phyloP scores from a whole-genome alignment of 2,113 vertebrate genomes.

The Ptilonorhynchus violaceus region DNA sequence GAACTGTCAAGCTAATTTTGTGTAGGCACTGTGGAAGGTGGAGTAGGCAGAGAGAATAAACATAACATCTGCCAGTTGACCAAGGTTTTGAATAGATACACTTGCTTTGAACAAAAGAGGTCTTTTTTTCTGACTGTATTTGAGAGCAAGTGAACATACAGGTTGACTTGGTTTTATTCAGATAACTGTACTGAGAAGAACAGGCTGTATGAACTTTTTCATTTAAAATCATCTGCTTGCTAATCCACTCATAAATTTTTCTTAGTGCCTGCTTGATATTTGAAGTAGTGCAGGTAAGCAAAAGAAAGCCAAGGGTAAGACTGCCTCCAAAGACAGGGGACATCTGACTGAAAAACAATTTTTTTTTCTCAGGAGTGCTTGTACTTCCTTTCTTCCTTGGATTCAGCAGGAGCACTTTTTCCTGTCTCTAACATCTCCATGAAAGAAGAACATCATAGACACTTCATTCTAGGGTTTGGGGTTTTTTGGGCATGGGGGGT shows the following conservation, averaged over 20 bases:
- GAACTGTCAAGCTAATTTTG: neutral
- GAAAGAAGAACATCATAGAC: neutral
- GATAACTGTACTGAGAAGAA: neutral
- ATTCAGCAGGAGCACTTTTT: neutral
- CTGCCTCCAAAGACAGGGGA: neutral
- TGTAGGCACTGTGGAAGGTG: neutral
- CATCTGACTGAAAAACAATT: neutral
- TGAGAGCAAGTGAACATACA: neutral
- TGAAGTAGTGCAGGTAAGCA: neutral
- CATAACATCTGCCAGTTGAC: neutral
- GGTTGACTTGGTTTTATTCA: neutral
- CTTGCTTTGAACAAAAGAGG: neutral
- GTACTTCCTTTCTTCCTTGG: neutral
- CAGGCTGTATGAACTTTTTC: neutral
- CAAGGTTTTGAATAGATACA: neutral
- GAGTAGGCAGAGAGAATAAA: neutral
- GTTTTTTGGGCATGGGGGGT: rapidly evolving
- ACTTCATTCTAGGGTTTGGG: neutral
- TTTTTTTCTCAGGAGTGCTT: neutral
- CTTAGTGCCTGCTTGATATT: neutral
- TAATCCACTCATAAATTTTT: constrained; percentile 51
- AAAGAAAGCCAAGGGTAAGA: neutral
- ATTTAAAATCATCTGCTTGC: constrained; percentile 20
- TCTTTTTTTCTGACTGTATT: neutral
- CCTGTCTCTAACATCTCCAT: neutral